Conservation (phyloP, 2,888 invertebrate genomes). For the Mythimna ferrago region DNA sequence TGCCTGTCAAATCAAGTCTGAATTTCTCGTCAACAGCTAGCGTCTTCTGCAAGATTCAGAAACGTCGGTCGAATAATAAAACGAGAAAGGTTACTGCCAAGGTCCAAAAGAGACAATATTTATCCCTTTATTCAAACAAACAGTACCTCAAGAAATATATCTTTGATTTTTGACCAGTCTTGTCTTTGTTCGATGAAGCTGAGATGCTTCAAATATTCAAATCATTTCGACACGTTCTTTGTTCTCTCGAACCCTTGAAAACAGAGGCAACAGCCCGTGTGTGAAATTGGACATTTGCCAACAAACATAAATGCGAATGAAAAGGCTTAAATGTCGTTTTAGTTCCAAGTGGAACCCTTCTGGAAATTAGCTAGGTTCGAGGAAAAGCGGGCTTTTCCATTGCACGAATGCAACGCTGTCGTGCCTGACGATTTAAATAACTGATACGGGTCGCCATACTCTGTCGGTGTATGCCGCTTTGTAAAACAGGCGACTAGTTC, state of each 20-base stretch:
- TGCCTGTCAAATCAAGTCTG: background rate
- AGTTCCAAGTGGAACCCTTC: conserved; percentile 58
- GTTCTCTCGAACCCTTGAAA: conserved; percentile 73
- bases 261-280: conserved; percentile 71
- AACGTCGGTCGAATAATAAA: conserved; percentile 20
- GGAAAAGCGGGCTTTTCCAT: conserved; percentile 57
- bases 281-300: conserved; percentile 71
- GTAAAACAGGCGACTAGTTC: conserved; percentile 10
- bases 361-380: conserved; percentile 56
- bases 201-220: conserved; percentile 60
- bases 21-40: background rate
- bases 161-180: conserved; percentile 40
- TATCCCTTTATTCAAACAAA: conserved; percentile 22
- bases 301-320: conserved; percentile 54
- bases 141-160: conserved; percentile 24
- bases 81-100: conserved; percentile 20
- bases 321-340: conserved; percentile 60
- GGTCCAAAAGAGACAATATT: conserved; percentile 11
- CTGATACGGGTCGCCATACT: conserved; percentile 26
- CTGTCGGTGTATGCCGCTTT: conserved; percentile 1
- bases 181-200: conserved; percentile 41
- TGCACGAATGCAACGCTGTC: conserved; percentile 51
- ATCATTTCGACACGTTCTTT: conserved; percentile 71
- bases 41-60: background rate
- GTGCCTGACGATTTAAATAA: conserved; percentile 40